phyloP scores from a whole-genome alignment of 1,140 invertebrate genomes.

The Drosophila kikkawai region DNA sequence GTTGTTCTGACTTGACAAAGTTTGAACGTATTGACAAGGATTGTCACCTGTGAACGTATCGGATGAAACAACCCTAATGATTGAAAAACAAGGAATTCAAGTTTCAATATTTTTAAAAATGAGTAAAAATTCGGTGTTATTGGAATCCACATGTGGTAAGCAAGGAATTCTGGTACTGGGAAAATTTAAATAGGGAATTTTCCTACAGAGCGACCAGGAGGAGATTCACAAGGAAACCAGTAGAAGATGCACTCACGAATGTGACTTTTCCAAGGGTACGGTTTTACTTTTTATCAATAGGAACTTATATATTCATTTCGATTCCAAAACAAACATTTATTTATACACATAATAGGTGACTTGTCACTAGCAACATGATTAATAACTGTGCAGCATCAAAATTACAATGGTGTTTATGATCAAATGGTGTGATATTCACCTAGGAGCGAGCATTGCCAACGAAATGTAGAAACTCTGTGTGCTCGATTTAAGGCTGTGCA shows the following conservation, averaged over 20 bases:
- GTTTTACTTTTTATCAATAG: fast-evolving
- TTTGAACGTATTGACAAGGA: neutral
- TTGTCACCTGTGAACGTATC: neutral
- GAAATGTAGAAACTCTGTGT: neutral
- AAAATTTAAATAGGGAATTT: too few species aligned
- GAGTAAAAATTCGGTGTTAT: too few species aligned
- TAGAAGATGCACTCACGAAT: too few species aligned
- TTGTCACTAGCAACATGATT: too few species aligned
- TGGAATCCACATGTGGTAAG: too few species aligned
- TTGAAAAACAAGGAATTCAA: too few species aligned
- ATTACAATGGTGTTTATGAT: neutral
- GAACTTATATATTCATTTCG: neutral
- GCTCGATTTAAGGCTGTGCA: conserved; percentile 14
- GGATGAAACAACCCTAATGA: neutral
- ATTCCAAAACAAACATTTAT: neutral
- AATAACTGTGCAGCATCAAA: conserved; percentile 3
- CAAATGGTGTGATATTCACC: neutral
- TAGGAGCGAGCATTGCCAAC: conserved; percentile 8
- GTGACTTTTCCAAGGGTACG: too few species aligned
- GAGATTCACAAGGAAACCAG: too few species aligned
- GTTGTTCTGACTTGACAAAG: neutral
- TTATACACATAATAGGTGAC: neutral
- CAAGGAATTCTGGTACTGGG: too few species aligned
- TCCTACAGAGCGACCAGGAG: too few species aligned
- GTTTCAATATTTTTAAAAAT: too few species aligned